Evolutionary conservation across 1,140 invertebrate species (phyloP), one percentile per base, ranked within the genome.

Genomic region (Achroia grisella): DNA sequence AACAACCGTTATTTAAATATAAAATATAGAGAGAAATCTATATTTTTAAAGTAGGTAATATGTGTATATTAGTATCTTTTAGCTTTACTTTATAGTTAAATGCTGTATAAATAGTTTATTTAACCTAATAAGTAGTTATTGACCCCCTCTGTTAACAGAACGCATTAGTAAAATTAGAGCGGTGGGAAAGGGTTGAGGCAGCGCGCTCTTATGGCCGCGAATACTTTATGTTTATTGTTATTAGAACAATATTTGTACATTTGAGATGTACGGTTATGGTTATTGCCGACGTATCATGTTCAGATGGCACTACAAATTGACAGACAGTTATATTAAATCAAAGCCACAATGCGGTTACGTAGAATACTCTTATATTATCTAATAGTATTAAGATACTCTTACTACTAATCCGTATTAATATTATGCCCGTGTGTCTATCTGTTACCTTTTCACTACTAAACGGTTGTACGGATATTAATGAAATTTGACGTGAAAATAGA

Each of bases 141-240:
- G 66, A 68, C 74, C 77, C 72, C 62, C 10, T 62, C 44, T 67
- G 48, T 68, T 68, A 52, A 60, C 54, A 33, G 56, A 67, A 58
- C 65, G 66, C 76, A 80, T 84, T 80, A 82, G 81, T 85, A 82
- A 85, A 85, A 82, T 78, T 79, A 85, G 78, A 85, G 78, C 73
- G 75, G 75, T 85, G 78, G 77, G 81, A 82, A 84, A 85, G 73
- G 81, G 81, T 79, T 80, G 60, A 23, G 23, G 29, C 5, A 37
- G 5, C 39, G 48, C 48, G 17, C 17, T 23, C 39, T 29, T 45
- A 32, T 49, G 48, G 52, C 69, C 55, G 56, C 62, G 57, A 62
- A 72, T 77, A 70, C 65, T 79, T 82, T 77, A 80, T 78, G 70
- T 79, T 82, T 82, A 85, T 85, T 80, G 80, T 85, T 80, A 81